Conservation (phyloP, 1,140 invertebrate genomes). For the Magallana angulata region DNA sequence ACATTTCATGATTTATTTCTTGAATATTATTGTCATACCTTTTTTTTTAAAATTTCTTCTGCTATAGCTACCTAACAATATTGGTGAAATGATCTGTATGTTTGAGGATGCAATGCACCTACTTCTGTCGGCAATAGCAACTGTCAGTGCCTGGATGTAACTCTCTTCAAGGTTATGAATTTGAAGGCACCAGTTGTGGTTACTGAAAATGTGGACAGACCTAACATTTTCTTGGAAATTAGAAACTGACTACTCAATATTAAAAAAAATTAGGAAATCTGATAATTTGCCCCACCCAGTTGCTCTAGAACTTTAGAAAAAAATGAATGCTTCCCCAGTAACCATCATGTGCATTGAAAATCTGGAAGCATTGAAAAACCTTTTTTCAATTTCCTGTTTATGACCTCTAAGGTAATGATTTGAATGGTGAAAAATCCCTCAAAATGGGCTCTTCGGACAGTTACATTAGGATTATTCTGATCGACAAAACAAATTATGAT, state of each 20-base stretch:
- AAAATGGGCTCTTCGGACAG: constrained; percentile 58
- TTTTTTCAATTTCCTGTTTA: constrained; percentile 45
- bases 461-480: constrained; percentile 57
- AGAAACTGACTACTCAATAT: neutral
- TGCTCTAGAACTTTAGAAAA: constrained; percentile 42
- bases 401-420: constrained; percentile 36
- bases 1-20: no score
- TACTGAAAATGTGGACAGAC: neutral
- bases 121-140: neutral
- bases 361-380: constrained; percentile 59
- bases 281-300: constrained; percentile 26
- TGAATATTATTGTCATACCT: no score
- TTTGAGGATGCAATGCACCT: neutral
- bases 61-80: no score
- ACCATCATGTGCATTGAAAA: constrained; percentile 57
- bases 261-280: constrained; percentile 25
- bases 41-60: no score
- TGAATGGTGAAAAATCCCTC: constrained; percentile 39
- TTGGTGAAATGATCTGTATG: neutral
- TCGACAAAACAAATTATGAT: constrained; percentile 56
- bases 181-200: neutral
- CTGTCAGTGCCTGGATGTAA: neutral
- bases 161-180: neutral
- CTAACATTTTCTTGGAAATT: neutral
- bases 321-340: constrained; percentile 41